Conservation (phyloP, 2,888 invertebrate genomes). For the Agrochola macilenta region DNA sequence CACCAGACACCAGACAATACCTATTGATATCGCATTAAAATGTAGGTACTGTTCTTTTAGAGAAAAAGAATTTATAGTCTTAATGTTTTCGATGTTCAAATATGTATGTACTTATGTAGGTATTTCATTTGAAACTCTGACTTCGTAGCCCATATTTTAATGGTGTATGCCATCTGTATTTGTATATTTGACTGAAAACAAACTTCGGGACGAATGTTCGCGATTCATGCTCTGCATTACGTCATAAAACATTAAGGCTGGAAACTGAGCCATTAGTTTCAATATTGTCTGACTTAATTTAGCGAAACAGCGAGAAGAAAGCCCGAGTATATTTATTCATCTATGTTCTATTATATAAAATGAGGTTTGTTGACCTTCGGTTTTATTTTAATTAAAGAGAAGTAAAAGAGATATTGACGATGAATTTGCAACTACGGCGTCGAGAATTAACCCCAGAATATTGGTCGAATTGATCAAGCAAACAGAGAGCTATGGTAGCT, state of each 20-base stretch:
- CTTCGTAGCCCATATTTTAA: constrained; percentile 58
- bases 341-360: constrained; percentile 15
- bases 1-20: not conserved
- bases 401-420: not conserved
- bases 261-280: constrained; percentile 51
- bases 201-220: constrained; percentile 52
- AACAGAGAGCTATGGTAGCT: not conserved
- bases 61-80: not conserved
- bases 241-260: constrained; percentile 56
- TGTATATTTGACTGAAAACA: constrained; percentile 59
- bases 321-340: constrained; percentile 9
- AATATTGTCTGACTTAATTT: constrained; percentile 47
- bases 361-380: constrained; percentile 5
- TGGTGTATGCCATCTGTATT: constrained; percentile 56
- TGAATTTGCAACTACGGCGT: not conserved
- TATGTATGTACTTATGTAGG: not conserved
- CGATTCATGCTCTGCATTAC: constrained; percentile 44
- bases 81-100: not conserved
- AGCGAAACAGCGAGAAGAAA: constrained; percentile 22
- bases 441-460: not conserved
- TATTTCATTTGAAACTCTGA: constrained; percentile 1
- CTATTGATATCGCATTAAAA: not conserved
- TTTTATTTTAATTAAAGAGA: constrained; percentile 20
- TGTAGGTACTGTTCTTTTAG: too few relatives aligned
- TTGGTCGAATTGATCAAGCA: constrained; percentile 3